Evolutionary conservation across 2,888 invertebrate species (phyloP), one percentile per base, ranked within the genome.

Genomic region (Gryllus longicercus): DNA sequence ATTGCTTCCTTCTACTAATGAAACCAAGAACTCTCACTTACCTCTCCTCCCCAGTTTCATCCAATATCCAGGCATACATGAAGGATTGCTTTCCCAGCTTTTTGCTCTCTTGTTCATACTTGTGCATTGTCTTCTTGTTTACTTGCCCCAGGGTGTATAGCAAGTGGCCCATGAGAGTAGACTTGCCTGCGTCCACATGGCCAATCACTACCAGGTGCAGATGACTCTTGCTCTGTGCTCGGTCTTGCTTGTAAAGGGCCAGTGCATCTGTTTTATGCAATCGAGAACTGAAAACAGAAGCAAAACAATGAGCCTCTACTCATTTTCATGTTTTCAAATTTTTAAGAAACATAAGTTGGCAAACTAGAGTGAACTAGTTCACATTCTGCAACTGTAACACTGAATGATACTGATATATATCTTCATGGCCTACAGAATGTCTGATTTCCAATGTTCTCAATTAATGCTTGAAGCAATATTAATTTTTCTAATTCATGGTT

Each of bases 61-160:
- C 99, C 79, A 99, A 89, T 2, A 99, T 97, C 99, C 99, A 99
- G 4, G 99, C 99, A 88, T 95, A 99, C 89, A 97, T 95, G 85
- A 99, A 99, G 82, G 98, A 98, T 85, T 97, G 96, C 87, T 99
- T 99, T 4, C 99, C 99, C 83, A 97, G 89, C 87, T 99, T 98
- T 86, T 96, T 95, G 84, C 97, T 96, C 85, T 99, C 99, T 86
- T 97, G 96, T 86, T 98, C 98, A 89, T 97, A 97, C 86, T 98
- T 98, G 87, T 99, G 98, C 91, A 98, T 93, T 0, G 92, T 91
- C 84, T 93, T 93, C 87, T 96, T 94, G 82, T 94, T 94, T 0
- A 97, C 95, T 87, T 95, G 94, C 25, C 96, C 96, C 51, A 96
- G 88, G 82, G 94, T 93, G 86, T 93, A 97, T 0, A 99, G 89